These are phyloP conservation scores for Gymnocheta viridis DNA, from an alignment of 2,888 invertebrate species.

Conservation along the genomic window DNA sequence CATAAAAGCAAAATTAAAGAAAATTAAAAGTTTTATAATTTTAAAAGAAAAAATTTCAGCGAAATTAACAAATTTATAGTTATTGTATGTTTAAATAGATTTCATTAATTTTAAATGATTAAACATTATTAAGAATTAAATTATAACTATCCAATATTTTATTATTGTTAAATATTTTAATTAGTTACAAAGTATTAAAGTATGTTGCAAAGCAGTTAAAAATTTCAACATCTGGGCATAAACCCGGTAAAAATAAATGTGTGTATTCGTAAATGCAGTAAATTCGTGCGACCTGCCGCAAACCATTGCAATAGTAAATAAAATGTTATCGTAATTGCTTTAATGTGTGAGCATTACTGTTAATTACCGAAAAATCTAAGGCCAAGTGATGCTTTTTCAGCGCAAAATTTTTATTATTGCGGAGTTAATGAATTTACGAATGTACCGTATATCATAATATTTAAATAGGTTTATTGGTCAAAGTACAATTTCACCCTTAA, in stretches of 20 bases:
- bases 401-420: no score
- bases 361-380: no score
- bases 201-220: slow-evolving; percentile 13
- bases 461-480: neutral
- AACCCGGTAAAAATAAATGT: neutral
- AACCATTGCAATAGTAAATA: no score
- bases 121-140: slow-evolving; percentile 32
- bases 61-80: neutral
- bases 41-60: neutral
- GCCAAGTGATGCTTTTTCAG: no score
- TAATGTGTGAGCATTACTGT: no score
- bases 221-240: neutral
- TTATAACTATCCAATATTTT: slow-evolving; percentile 27
- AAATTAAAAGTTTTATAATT: neutral
- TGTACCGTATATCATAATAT: no score
- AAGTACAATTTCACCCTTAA: slow-evolving; percentile 7
- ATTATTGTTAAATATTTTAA: slow-evolving; percentile 48
- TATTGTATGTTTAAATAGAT: slow-evolving; percentile 35
- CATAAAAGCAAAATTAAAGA: neutral
- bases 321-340: no score
- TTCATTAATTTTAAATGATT: slow-evolving; percentile 31
- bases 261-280: no score
- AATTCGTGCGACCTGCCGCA: no score
- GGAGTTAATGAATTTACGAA: no score
- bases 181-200: slow-evolving; percentile 37